Base-by-base conservation (phyloP, 1,140 invertebrate species). In the Ruditapes philippinarum region DNA sequence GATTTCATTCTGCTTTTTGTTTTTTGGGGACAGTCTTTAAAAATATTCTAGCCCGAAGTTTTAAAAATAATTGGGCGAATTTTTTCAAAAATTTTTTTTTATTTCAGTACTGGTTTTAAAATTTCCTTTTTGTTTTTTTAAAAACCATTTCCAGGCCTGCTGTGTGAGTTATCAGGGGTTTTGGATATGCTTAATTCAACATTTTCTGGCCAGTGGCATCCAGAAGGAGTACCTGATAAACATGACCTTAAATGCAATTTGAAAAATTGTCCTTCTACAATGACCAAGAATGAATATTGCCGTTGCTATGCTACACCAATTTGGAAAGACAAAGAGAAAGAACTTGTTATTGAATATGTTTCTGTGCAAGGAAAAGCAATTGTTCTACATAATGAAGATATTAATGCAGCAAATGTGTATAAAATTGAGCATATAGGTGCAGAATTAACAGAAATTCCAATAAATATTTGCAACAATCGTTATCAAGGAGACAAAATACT, bases 291-390 rank as follows among this genome's bases (percentile, higher is more conserved):
- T 17, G 14, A 57, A 7, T 82, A 60, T 25, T 82, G 79, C 57
- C n/a, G 11, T 19, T 82, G 79, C 28, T 7, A 62, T 28, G 51
- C 79, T 4, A 36, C 25, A 4, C 51, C 31, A 25, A 62, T 54
- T 11, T 82, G 79, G 79, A 33, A 36, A 22, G 79, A 38, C n/a
- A 42, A 12, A 62, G 79, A 65, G 40, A 17, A 40, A 42, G 14
- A 82, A 22, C n/a, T 82, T 4, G 11, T 12, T 0, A 82, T 82
- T 14, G 83, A 76, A 31, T 86, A 60, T 31, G 33, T 86, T 0
- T 11, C 68, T 36, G 68, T 62, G 25, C 25, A 25, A 4, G 83
- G 83, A 76, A 62, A 60, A 42, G 22, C 70, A 25, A 22, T 86
- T 0, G 73, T 60, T 25, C 22, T 86, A 31, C 33, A 28, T 40